Percentiles rank a stretch among this genome's conserved stretches.
phyloP scores from a whole-genome alignment of 37 sponge, comb jelly and placozoan species.

The Haliclona indistincta region DNA sequence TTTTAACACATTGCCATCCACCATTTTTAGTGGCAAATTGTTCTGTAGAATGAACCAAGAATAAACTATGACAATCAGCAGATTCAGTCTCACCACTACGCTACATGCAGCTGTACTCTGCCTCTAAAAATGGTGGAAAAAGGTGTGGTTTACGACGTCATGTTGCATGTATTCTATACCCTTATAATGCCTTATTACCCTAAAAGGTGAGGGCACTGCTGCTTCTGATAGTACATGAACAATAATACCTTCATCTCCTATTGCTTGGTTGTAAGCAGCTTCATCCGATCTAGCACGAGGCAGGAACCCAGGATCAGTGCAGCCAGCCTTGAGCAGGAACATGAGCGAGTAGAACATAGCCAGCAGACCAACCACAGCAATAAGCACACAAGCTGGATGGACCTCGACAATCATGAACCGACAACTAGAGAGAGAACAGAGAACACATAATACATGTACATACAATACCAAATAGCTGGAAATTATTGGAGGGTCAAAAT shows the following conservation, averaged over 20 bases:
- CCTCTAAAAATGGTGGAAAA: too few relatives aligned
- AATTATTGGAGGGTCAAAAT: too few relatives aligned
- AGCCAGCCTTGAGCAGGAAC: conserved; percentile 87
- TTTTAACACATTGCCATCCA: too few relatives aligned
- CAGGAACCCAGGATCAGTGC: conserved; percentile 90
- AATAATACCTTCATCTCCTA: conserved; percentile 30
- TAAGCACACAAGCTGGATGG: conserved; percentile 41
- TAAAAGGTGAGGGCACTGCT: background rate
- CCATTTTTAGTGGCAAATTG: too few relatives aligned
- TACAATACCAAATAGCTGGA: background rate
- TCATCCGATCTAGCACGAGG: conserved; percentile 83
- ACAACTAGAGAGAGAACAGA: conserved; percentile 29
- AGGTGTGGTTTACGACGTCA: too few relatives aligned
- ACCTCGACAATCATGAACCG: conserved; percentile 48
- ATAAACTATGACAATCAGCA: too few relatives aligned
- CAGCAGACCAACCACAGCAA: conserved; percentile 36
- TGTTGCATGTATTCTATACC: too few relatives aligned
- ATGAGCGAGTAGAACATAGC: conserved; percentile 51
- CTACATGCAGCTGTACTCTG: too few relatives aligned
- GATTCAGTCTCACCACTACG: too few relatives aligned
- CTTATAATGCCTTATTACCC: too few relatives aligned
- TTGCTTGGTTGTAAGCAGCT: conserved; percentile 40
- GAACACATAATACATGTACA: background rate
- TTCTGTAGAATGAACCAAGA: too few relatives aligned
- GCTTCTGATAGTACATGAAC: background rate